These are phyloP conservation scores for Sarcophaga subvicina DNA, from an alignment of 2,888 invertebrate genomes.

Conservation along the genomic window DNA sequence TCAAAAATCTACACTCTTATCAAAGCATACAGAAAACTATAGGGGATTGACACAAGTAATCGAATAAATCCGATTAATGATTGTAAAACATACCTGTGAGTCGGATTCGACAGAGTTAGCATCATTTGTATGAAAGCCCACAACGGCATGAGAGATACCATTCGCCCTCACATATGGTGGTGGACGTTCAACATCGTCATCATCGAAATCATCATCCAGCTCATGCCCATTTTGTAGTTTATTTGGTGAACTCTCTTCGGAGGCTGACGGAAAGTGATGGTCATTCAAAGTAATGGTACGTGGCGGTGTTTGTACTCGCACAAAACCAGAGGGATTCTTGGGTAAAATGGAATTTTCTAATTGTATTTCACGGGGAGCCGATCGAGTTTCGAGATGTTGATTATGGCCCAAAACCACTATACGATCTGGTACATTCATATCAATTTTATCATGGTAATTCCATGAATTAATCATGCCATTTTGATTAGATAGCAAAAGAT, in stretches of 20 bases:
- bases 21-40: neutral
- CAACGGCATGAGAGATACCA: constrained; percentile 73
- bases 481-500: constrained; percentile 84
- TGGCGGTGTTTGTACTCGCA: constrained; percentile 94
- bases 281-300: constrained; percentile 93
- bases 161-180: constrained; percentile 78
- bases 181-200: constrained; percentile 75
- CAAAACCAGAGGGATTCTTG: constrained; percentile 86
- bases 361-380: constrained; percentile 93
- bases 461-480: constrained; percentile 84
- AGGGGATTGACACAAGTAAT: neutral
- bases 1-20: neutral
- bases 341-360: constrained; percentile 91
- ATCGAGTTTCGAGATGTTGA: constrained; percentile 87
- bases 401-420: constrained; percentile 93
- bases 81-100: constrained; percentile 75
- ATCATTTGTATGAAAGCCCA: constrained; percentile 77
- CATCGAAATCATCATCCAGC: constrained; percentile 72
- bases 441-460: constrained; percentile 89
- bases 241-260: constrained; percentile 82
- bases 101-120: constrained; percentile 79
- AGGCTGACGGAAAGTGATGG: constrained; percentile 90
- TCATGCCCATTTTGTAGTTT: constrained; percentile 67
- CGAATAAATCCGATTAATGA: neutral
- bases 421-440: constrained; percentile 96